phyloP scores from a whole-genome alignment of 2,888 invertebrate species.

The Polydrusus tereticollis region DNA sequence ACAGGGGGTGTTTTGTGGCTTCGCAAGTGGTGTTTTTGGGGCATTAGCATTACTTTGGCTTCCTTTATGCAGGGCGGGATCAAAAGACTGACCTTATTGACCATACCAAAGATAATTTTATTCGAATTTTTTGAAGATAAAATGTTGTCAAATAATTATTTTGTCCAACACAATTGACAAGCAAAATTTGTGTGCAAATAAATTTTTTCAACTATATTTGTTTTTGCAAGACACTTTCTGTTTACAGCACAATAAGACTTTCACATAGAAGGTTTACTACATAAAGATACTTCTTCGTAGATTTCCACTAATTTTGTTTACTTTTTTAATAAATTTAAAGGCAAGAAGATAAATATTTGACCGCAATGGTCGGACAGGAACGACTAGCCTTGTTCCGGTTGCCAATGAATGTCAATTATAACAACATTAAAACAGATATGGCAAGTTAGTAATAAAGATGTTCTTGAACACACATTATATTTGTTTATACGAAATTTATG shows the following conservation, averaged over 20 bases:
- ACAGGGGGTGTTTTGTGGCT: constrained; percentile 22
- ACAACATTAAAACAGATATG: neutral
- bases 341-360: neutral
- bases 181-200: too few species aligned
- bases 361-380: neutral
- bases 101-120: too few species aligned
- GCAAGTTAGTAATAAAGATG: neutral
- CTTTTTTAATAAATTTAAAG: neutral
- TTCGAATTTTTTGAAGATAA: too few species aligned
- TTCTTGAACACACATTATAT: neutral
- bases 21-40: constrained; percentile 11
- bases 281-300: neutral
- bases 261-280: neutral
- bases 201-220: too few species aligned
- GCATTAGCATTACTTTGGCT: neutral
- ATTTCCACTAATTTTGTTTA: neutral
- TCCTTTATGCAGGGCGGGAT: neutral
- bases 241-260: too few species aligned
- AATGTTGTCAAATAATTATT: too few species aligned
- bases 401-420: constrained; percentile 4
- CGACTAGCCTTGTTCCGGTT: neutral
- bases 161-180: too few species aligned
- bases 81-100: neutral
- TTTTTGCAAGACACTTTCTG: too few species aligned
- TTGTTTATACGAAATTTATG: neutral